Evolutionary conservation across 53 echinoderm and acorn worm genomes (phyloP).

Genomic region (Holothuria scabra): DNA sequence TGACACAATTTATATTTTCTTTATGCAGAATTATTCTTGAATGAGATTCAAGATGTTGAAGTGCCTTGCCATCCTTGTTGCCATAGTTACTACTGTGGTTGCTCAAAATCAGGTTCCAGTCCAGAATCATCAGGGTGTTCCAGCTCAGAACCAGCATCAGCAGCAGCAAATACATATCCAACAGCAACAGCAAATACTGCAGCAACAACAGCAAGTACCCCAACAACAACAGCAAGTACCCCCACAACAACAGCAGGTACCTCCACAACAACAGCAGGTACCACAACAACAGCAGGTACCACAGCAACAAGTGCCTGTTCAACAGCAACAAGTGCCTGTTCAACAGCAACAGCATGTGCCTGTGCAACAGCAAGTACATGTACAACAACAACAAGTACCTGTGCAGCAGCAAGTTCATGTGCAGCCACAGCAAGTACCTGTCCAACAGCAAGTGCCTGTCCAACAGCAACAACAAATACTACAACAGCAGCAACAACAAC

Average conservation of each 20-base stretch:
- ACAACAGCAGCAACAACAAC: no score
- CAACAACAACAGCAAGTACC: background rate
- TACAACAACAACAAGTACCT: no score
- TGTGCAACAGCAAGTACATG: background rate
- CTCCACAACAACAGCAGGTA: background rate
- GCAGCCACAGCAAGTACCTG: background rate
- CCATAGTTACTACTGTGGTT: background rate
- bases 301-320: background rate
- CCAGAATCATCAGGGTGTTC: background rate
- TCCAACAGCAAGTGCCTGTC: no score
- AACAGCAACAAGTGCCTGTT: background rate
- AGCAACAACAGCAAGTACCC: background rate
- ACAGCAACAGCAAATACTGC: background rate
- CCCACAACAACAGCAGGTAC: slow-evolving; percentile 4
- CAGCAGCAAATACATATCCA: background rate
- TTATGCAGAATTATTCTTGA: no score
- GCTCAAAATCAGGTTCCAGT: slow-evolving; percentile 22
- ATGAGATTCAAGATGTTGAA: no score
- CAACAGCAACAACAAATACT: no score
- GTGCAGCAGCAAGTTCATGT: no score
- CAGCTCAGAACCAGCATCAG: background rate
- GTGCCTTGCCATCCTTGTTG: background rate
- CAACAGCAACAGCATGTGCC: background rate
- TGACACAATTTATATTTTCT: no score
- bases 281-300: background rate